phyloP scores from a whole-genome alignment of 37 sponge, comb jelly and placozoan species.

The Mnemiopsis leidyi region DNA sequence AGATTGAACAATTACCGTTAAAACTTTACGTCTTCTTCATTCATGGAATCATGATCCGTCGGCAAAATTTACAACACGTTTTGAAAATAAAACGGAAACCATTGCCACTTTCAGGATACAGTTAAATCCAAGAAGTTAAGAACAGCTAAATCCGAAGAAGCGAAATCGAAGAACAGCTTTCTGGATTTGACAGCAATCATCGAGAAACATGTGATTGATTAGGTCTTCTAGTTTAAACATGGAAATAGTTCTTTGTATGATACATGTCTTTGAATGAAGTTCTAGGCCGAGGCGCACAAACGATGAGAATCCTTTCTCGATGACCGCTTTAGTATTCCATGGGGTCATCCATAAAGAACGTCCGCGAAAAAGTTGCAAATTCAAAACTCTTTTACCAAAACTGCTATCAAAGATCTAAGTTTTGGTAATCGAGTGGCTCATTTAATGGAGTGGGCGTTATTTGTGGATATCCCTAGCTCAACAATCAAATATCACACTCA shows the following conservation, averaged over 20 bases:
- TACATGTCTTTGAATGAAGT: no score
- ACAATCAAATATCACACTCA: not conserved
- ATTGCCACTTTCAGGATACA: not conserved
- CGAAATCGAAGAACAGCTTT: not conserved
- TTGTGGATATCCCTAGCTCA: not conserved
- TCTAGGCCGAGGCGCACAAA: no score
- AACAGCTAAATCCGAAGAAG: not conserved
- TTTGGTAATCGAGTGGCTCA: no score
- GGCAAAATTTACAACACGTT: not conserved
- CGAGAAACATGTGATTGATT: no score
- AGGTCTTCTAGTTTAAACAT: no score
- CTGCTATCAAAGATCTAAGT: no score
- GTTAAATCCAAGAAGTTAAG: not conserved
- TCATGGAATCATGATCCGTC: not conserved
- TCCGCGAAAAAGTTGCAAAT: no score
- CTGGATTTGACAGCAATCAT: not conserved
- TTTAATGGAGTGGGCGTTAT: no score
- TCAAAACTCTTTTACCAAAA: no score
- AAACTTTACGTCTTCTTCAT: not conserved
- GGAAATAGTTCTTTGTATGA: no score
- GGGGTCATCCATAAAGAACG: no score
- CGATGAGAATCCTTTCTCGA: not conserved
- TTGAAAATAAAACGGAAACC: not conserved
- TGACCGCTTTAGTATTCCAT: not conserved
- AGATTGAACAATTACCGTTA: not conserved